These are phyloP conservation scores for Harlomillsia oculata DNA, from an alignment of 1,140 invertebrate genomes.

Conservation along the genomic window DNA sequence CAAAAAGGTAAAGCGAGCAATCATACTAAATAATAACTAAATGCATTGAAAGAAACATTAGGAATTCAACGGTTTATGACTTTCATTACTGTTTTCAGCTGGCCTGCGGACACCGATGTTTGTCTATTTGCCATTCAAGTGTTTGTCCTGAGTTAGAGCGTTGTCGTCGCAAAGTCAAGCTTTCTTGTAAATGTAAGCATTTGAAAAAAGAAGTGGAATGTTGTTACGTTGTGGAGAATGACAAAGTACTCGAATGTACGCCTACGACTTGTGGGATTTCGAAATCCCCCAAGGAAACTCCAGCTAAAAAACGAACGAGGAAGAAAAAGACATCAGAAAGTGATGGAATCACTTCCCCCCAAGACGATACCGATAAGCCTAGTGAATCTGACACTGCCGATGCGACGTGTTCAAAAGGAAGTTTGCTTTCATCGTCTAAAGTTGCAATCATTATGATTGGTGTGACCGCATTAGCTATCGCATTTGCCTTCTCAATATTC, in stretches of 20 bases:
- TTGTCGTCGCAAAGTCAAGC: constrained; percentile 69
- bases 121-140: constrained; percentile 63
- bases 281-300: constrained; percentile 18
- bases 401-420: too few species aligned
- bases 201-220: constrained; percentile 68
- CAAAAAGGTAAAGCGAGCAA: constrained; percentile 61
- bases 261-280: constrained; percentile 12
- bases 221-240: constrained; percentile 26
- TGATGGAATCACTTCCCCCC: constrained; percentile 11
- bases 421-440: too few species aligned
- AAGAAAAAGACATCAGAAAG: constrained; percentile 28
- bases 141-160: constrained; percentile 52
- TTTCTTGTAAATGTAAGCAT: constrained; percentile 67
- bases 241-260: constrained; percentile 27
- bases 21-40: too few species aligned
- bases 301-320: constrained; percentile 13
- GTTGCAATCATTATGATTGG: too few species aligned
- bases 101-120: constrained; percentile 60
- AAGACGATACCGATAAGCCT: too few species aligned
- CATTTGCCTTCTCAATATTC: too few species aligned
- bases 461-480: too few species aligned
- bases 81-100: constrained; percentile 43
- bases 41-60: too few species aligned
- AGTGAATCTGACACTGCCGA: too few species aligned
- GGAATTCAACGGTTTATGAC: too few species aligned